phyloP scores from a whole-genome alignment of 2,888 invertebrate genomes.

The Ophioninae sp. region DNA sequence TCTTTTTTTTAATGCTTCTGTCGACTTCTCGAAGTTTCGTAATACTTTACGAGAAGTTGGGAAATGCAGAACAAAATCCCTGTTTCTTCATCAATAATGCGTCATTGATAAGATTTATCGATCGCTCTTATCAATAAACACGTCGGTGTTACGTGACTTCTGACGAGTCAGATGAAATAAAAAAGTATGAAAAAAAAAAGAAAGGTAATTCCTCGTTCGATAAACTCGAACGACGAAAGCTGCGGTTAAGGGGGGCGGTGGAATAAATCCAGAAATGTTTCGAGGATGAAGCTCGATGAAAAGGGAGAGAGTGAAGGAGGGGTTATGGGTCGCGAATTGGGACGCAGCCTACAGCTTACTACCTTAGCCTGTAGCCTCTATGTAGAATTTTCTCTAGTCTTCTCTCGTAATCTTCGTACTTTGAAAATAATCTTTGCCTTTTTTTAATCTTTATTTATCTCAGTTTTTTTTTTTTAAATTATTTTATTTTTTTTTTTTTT shows the following conservation, averaged over 20 bases:
- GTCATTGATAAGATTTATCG: too few relatives aligned
- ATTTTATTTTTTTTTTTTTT: constrained; percentile 37
- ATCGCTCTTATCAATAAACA: too few relatives aligned
- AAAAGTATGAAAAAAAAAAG: constrained; percentile 13
- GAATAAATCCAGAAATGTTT: constrained; percentile 60
- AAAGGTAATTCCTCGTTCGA: constrained; percentile 37
- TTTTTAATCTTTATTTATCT: too few relatives aligned
- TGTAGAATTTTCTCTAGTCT: constrained; percentile 76
- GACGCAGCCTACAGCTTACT: constrained; percentile 79
- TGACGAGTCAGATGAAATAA: not conserved
- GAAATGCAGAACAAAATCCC: too few relatives aligned
- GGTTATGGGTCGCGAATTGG: constrained; percentile 70
- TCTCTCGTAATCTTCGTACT: constrained; percentile 65
- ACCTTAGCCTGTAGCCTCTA: constrained; percentile 81
- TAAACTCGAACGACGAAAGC: constrained; percentile 34
- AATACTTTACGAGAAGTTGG: too few relatives aligned
- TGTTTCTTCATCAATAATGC: too few relatives aligned
- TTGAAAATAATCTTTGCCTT: constrained; percentile 57
- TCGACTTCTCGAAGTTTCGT: not conserved
- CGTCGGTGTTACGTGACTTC: too few relatives aligned
- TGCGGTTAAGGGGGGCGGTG: not conserved
- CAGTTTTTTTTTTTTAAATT: constrained; percentile 46
- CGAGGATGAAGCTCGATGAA: constrained; percentile 16
- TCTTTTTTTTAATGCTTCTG: too few relatives aligned
- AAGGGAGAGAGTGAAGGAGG: not conserved